phyloP scores from a whole-genome alignment of 2,888 invertebrate genomes.

The Stenodema calcarata region DNA sequence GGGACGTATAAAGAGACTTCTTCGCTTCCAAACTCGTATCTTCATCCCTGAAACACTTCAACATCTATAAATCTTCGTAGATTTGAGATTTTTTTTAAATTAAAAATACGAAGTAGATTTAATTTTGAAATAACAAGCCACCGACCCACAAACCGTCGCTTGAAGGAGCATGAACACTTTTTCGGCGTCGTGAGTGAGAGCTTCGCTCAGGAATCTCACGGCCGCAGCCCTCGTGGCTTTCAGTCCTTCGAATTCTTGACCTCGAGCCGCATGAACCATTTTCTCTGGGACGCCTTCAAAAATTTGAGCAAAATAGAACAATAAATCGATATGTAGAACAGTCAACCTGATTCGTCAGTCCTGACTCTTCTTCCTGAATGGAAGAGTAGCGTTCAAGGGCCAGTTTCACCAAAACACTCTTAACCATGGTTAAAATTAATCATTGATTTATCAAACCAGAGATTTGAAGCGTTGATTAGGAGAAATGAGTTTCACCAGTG shows the following conservation, averaged over 20 bases:
- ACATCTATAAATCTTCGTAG: too few relatives aligned
- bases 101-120: not conserved
- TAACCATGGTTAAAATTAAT: too few relatives aligned
- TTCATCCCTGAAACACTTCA: conserved; percentile 60
- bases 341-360: too few relatives aligned
- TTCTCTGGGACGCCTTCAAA: conserved; percentile 24
- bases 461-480: too few relatives aligned
- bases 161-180: conserved; percentile 66
- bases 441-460: too few relatives aligned
- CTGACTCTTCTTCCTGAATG: too few relatives aligned
- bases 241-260: conserved; percentile 40
- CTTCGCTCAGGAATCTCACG: conserved; percentile 76
- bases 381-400: too few relatives aligned
- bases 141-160: conserved; percentile 83
- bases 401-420: too few relatives aligned
- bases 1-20: conserved; percentile 61
- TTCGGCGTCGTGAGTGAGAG: conserved; percentile 24
- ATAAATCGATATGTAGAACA: too few relatives aligned
- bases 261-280: conserved; percentile 35
- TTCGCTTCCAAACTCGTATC: conserved; percentile 59
- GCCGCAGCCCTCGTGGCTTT: conserved; percentile 80
- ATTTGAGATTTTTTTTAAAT: not conserved
- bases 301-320: not conserved
- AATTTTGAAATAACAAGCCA: conserved; percentile 48
- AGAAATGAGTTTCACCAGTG: too few relatives aligned